phyloP scores from a whole-genome alignment of 2,113 vertebrate species.

The Chunga burmeisteri region DNA sequence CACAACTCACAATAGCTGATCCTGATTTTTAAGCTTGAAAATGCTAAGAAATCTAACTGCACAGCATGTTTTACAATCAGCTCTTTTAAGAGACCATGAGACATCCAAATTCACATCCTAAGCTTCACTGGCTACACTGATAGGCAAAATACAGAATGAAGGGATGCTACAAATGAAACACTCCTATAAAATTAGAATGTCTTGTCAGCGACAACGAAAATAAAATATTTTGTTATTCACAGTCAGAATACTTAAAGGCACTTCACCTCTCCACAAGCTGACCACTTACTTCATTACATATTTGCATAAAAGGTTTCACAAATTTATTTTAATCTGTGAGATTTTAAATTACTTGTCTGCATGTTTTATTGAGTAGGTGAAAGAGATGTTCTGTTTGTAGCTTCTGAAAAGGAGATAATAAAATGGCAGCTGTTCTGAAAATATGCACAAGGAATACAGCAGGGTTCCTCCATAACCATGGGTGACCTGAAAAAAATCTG shows the following conservation, averaged over 20 bases:
- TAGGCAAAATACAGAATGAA: background rate
- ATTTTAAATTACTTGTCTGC: background rate
- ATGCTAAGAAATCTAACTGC: background rate
- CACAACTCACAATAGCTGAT: background rate
- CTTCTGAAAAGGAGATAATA: background rate
- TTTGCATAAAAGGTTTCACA: background rate
- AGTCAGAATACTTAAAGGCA: background rate
- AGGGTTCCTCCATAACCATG: background rate
- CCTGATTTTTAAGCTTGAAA: background rate
- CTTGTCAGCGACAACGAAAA: background rate
- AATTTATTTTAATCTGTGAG: background rate
- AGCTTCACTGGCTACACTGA: background rate
- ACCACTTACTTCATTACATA: background rate
- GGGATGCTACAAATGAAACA: background rate
- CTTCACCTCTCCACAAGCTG: background rate
- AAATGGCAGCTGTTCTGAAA: background rate
- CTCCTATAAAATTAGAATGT: background rate
- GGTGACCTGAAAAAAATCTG: constrained; percentile 20
- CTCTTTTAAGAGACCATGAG: background rate
- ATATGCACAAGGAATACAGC: background rate
- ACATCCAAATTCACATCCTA: background rate
- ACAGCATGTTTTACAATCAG: background rate
- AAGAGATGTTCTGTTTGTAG: background rate
- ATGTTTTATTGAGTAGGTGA: background rate
- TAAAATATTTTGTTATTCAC: background rate